Evolutionary conservation across 2,113 vertebrate genomes (phyloP).

Genomic region (Hypocryptadius cinnamomeus): DNA sequence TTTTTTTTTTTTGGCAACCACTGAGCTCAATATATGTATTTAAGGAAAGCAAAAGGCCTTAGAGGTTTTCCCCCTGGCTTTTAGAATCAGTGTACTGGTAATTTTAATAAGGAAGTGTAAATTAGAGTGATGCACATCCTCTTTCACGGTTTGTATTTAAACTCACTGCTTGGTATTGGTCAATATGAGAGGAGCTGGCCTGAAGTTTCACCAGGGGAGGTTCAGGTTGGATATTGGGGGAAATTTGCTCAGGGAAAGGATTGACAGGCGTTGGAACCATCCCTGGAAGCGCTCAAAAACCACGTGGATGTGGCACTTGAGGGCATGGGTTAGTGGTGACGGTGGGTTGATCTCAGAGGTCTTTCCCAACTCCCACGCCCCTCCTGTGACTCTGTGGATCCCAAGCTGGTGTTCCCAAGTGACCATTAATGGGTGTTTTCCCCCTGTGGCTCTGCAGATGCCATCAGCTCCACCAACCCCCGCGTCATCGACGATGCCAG

Average conservation of each 20-base stretch:
- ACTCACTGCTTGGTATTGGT: not conserved
- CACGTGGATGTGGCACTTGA: not conserved
- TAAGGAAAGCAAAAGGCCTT: not conserved
- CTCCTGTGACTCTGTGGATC: not conserved
- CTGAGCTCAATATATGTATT: not conserved
- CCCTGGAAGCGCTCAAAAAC: not conserved
- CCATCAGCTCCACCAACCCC: conserved; percentile 91
- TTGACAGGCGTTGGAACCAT: not conserved
- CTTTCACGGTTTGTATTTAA: not conserved
- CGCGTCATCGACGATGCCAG: conserved; percentile 89
- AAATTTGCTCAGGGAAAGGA: fast-evolving
- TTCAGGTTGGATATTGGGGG: not conserved
- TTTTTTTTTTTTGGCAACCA: not conserved
- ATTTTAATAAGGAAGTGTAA: not conserved
- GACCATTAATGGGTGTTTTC: fast-evolving
- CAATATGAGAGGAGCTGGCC: not conserved
- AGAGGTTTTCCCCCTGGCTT: not conserved
- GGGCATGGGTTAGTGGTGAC: not conserved
- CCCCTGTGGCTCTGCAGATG: conserved; percentile 69
- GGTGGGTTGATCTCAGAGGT: fast-evolving
- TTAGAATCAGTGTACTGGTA: not conserved
- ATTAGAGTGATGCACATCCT: not conserved
- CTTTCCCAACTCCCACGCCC: fast-evolving
- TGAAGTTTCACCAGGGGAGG: not conserved
- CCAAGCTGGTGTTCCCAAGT: not conserved